A percentile compares a stretch with the other conserved stretches of the same genome.
phyloP scores from a whole-genome alignment of 2,888 invertebrate genomes.

The Himalopsyche anomala region DNA sequence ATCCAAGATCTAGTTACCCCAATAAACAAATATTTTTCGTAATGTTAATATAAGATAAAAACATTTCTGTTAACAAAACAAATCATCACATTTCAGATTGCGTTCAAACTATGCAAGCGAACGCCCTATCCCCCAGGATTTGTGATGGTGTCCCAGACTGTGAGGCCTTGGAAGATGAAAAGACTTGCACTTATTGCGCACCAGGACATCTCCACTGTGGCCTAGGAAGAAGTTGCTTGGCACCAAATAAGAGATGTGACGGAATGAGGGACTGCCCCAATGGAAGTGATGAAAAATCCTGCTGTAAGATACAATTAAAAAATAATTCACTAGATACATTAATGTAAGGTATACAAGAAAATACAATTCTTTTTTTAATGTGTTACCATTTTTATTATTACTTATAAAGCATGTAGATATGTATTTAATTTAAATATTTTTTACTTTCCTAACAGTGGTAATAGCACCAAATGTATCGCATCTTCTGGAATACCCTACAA shows the following conservation, averaged over 20 bases:
- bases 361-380: too few species aligned
- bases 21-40: too few species aligned
- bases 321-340: background rate
- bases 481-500: conserved; percentile 79
- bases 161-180: conserved; percentile 88
- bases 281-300: conserved; percentile 90
- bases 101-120: conserved; percentile 83
- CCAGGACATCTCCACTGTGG: conserved; percentile 87
- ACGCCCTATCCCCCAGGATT: conserved; percentile 85
- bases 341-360: too few species aligned
- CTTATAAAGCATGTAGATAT: background rate
- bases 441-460: conserved; percentile 78
- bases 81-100: conserved; percentile 78
- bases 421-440: conserved; percentile 31
- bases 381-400: background rate
- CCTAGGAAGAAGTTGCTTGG: conserved; percentile 85
- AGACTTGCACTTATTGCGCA: conserved; percentile 86
- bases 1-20: too few species aligned
- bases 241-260: conserved; percentile 84
- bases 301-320: conserved; percentile 79
- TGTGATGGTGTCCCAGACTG: conserved; percentile 94
- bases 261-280: conserved; percentile 90
- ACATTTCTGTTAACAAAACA: background rate
- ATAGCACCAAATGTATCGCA: conserved; percentile 83
- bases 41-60: too few species aligned